A percentile compares a stretch with the other conserved stretches of the same genome.
phyloP scores from a whole-genome alignment of 35 echinoderm and acorn worm genomes.

The Diadema setosum region DNA sequence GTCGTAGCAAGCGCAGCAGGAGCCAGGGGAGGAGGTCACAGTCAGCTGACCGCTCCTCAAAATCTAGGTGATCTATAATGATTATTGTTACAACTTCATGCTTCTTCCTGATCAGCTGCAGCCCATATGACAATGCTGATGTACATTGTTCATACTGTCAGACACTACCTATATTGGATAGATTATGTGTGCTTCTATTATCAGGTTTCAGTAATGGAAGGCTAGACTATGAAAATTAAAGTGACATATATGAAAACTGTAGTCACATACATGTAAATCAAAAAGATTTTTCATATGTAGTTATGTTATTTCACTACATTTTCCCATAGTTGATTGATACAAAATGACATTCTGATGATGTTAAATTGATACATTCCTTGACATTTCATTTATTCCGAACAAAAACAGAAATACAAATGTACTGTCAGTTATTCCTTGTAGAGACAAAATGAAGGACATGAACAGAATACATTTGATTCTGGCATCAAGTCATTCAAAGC shows the following conservation, averaged over 20 bases:
- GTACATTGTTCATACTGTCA: too few relatives aligned
- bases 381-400: not conserved
- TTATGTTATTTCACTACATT: not conserved
- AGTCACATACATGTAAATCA: too few relatives aligned
- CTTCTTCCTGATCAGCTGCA: too few relatives aligned
- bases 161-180: too few relatives aligned
- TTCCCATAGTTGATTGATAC: not conserved
- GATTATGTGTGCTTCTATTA: too few relatives aligned
- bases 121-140: too few relatives aligned
- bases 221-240: too few relatives aligned
- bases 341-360: not conserved
- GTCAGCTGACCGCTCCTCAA: not conserved
- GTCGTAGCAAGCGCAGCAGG: not conserved
- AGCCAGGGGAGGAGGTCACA: not conserved
- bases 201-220: too few relatives aligned
- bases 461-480: not conserved
- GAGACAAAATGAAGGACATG: too few relatives aligned
- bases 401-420: not conserved
- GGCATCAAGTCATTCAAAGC: not conserved
- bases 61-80: not conserved
- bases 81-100: too few relatives aligned
- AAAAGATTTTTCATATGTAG: too few relatives aligned
- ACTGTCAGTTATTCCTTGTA: not conserved
- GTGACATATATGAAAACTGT: too few relatives aligned
- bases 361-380: not conserved